A percentile compares a stretch with the other conserved stretches of the same genome.
Conservation (phyloP, 2,797 vertebrate species). For the Sebastes matsubarae region DNA sequence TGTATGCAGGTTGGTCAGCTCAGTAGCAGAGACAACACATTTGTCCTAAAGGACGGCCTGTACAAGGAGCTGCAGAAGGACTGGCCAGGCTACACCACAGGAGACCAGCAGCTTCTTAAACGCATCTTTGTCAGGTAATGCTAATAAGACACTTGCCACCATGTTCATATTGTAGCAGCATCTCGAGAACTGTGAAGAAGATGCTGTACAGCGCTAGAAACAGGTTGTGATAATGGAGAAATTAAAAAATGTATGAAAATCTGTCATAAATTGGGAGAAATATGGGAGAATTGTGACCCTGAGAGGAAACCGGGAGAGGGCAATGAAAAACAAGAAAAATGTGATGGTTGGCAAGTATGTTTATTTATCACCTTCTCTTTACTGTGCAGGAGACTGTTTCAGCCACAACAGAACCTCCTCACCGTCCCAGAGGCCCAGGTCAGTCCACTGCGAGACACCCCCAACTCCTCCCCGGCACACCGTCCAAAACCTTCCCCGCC, state of each 20-base stretch:
- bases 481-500: conserved; percentile 57
- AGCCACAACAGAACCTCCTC: conserved; percentile 81
- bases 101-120: conserved; percentile 91
- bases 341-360: background rate
- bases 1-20: conserved; percentile 87
- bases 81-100: conserved; percentile 92
- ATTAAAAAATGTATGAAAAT: no score
- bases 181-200: background rate
- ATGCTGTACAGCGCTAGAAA: background rate
- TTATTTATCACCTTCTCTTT: background rate
- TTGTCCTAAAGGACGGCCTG: conserved; percentile 85
- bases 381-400: conserved; percentile 86
- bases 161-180: background rate
- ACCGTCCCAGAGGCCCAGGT: conserved; percentile 80
- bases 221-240: no score
- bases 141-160: background rate
- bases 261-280: no score
- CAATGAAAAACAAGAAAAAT: no score
- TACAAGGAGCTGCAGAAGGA: conserved; percentile 92
- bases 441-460: conserved; percentile 85
- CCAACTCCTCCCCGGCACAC: conserved; percentile 83
- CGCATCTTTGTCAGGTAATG: conserved; percentile 89
- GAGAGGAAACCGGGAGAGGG: no score
- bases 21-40: conserved; percentile 86
- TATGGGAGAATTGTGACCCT: no score